phyloP scores from a whole-genome alignment of 2,113 vertebrate genomes.

The Noctilio leporinus region DNA sequence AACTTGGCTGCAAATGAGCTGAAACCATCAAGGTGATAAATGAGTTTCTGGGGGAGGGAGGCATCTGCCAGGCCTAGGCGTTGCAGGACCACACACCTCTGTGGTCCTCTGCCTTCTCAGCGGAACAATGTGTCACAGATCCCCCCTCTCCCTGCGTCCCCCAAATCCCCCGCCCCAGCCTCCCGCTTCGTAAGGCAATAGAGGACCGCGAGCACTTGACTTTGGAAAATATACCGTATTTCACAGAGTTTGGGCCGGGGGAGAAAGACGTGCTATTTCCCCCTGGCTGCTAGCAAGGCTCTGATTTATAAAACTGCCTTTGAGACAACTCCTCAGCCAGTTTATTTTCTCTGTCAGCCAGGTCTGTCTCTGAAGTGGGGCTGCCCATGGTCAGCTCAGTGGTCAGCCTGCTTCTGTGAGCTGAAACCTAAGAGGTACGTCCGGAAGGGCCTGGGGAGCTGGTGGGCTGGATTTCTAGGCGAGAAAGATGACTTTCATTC shows the following conservation, averaged over 20 bases:
- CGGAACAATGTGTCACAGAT: slow-evolving; percentile 71
- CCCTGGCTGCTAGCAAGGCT: slow-evolving; percentile 54
- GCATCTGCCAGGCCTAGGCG: slow-evolving; percentile 58
- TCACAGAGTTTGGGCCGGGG: background rate
- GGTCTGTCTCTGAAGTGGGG: slow-evolving; percentile 40
- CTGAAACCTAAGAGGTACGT: slow-evolving; percentile 25
- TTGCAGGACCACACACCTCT: slow-evolving; percentile 83
- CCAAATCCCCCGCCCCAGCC: background rate
- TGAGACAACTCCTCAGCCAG: slow-evolving; percentile 1
- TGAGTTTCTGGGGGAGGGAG: slow-evolving; percentile 79
- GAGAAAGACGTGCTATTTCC: slow-evolving; percentile 59
- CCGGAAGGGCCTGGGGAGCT: background rate
- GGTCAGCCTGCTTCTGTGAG: background rate
- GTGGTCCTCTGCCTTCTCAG: slow-evolving; percentile 69
- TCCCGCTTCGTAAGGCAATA: slow-evolving; percentile 62
- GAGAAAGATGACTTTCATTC: slow-evolving; percentile 12
- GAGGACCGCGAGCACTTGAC: slow-evolving; percentile 69
- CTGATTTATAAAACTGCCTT: slow-evolving; percentile 62
- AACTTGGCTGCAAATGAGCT: slow-evolving; percentile 86
- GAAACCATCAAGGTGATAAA: slow-evolving; percentile 86
- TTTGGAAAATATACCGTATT: slow-evolving; percentile 68
- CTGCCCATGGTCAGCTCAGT: background rate
- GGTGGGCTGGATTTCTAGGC: background rate
- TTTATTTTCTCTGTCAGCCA: slow-evolving; percentile 39
- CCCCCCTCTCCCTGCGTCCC: background rate